Evolutionary conservation across 2,888 invertebrate genomes (phyloP), one percentile per base, ranked within the genome.

Genomic region (Lasioglossum villosulum): DNA sequence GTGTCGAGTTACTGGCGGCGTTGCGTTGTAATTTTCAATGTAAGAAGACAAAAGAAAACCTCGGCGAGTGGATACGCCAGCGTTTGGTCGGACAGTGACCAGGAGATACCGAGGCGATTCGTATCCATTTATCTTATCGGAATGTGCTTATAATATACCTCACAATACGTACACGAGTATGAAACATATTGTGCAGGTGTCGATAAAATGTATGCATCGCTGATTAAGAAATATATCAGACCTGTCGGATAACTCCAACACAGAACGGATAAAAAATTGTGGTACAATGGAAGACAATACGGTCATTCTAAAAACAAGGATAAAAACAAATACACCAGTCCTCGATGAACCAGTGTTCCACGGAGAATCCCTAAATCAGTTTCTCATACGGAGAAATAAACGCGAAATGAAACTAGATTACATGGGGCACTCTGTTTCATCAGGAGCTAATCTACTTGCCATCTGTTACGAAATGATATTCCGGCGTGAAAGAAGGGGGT

Each of bases 1-100:
- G 34, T 10, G 34, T 5, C 30, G 19, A 3, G 19, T 66, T 59
- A 37, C 4, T 23, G 19, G 42, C n/a, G 6, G 19, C 10, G n/a
- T 56, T 4, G 5, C 27, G 8, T 19, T n/a, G 48, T 71, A 63
- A 63, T 48, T 63, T 81, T 72, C 70, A n/a, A 48, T 70, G 14
- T 23, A 1, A 68, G 0, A 6, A 23, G 10, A 39, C 34, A n/a
- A 30, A 70, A 56, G 16, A 8, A 48, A 48, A n/a, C 14, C 4
- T 14, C 2, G 23, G 48, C 1, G 16, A 72, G 82, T 45, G 16
- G 72, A 66, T 75, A 37, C 66, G 45, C 45, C 76, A 66, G 45
- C 5, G 45, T 34, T 56, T 68, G 30, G 14, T 45, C 82, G 34
- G 72, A 76, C 76, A 37, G 16, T 0, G 73, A 68, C 72, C 19